Percentiles rank a stretch among this genome's conserved stretches.
Evolutionary conservation across 2,888 invertebrate genomes (phyloP).

Genomic region (Heliconius ismenius): DNA sequence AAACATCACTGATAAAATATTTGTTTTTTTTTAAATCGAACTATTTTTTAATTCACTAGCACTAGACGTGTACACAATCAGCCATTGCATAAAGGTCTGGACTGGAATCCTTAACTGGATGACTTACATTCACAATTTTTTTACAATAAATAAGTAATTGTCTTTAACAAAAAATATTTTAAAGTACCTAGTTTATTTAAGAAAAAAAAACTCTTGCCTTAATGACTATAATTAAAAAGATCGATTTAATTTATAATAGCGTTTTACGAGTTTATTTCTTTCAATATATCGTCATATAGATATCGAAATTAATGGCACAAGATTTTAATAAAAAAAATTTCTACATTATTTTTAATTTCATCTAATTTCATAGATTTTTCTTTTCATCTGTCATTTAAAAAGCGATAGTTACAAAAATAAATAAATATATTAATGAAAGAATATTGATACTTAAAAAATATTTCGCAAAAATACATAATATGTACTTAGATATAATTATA

Average conservation of each 20-base stretch:
- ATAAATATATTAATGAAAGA: not conserved
- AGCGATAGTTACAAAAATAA: not conserved
- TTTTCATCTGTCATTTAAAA: no score
- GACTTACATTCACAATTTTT: conserved; percentile 62
- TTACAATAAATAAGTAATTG: conserved; percentile 37
- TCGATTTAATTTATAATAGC: conserved; percentile 7
- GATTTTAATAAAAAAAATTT: not conserved
- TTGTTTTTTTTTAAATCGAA: conserved; percentile 39
- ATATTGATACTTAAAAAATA: not conserved
- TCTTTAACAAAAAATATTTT: conserved; percentile 21
- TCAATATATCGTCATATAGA: not conserved
- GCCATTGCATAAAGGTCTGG: conserved; percentile 59
- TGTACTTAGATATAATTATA: not conserved
- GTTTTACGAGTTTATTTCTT: not conserved
- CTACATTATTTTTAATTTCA: not conserved
- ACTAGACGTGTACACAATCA: conserved; percentile 55
- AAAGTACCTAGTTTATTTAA: conserved; percentile 7
- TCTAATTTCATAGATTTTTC: no score
- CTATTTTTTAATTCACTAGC: conserved; percentile 30
- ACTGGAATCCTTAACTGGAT: conserved; percentile 33
- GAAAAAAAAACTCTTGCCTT: conserved; percentile 20
- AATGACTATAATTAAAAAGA: conserved; percentile 17
- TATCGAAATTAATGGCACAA: not conserved
- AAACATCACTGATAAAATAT: conserved; percentile 53
- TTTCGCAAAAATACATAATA: not conserved